Conservation (phyloP, 2,888 invertebrate species). For the Drosophila eohydei region DNA sequence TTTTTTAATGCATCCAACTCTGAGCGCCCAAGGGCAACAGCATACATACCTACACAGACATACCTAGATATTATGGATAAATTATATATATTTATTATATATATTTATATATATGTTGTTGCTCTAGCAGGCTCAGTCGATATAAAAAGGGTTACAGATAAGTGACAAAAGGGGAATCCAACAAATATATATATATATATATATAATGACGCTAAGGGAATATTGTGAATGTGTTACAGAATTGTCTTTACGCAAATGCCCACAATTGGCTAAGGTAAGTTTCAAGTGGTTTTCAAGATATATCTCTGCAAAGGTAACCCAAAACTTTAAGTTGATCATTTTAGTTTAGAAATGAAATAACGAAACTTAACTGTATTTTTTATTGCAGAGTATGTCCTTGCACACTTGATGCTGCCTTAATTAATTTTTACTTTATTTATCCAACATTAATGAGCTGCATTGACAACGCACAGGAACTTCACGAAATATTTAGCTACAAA, state of each 20-base stretch:
- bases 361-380: slow-evolving; percentile 48
- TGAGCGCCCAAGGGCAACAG: no score
- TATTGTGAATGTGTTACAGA: no score
- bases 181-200: not conserved
- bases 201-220: not conserved
- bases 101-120: no score
- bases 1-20: no score
- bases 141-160: no score
- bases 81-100: no score
- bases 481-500: slow-evolving; percentile 33
- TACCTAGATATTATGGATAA: no score
- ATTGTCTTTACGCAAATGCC: not conserved
- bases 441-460: slow-evolving; percentile 51
- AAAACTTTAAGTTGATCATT: not conserved
- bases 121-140: no score
- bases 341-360: slow-evolving; percentile 9
- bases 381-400: slow-evolving; percentile 3
- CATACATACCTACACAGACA: no score
- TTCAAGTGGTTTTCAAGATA: not conserved
- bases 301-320: not conserved
- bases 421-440: slow-evolving; percentile 47
- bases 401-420: slow-evolving; percentile 20
- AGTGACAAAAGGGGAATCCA: not conserved
- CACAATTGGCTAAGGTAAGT: not conserved
- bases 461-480: slow-evolving; percentile 28